Base-by-base conservation (phyloP, 2,888 invertebrate species). In the Sabatieria punctata region DNA sequence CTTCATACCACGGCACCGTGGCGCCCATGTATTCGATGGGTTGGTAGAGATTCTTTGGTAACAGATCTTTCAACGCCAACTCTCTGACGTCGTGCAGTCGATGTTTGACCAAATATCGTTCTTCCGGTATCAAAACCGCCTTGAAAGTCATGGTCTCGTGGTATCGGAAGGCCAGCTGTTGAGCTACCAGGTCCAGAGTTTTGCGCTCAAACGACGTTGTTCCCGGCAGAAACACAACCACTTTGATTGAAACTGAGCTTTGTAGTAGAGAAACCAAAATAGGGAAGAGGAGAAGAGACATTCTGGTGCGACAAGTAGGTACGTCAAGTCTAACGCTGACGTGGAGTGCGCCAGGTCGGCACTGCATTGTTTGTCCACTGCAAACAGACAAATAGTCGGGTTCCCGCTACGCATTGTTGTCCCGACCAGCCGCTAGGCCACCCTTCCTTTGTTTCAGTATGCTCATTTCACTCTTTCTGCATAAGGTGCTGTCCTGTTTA, bases 221-320 rank as follows among this genome's bases (percentile, higher is more conserved):
- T n/a, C 63, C 63, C 33, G 60, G 46, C n/a, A 63, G 52, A 45
- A 60, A 63, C 3, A 63, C 49, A 2, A 63, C 54, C 45, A 63
- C 56, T 40, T 60, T 63, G 11, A 60, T 27, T 19, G 47, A 18
- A n/a, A n/a, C n/a, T n/a, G n/a, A n/a, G n/a, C n/a, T n/a, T n/a
- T n/a, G n/a, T n/a, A n/a, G n/a, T n/a, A n/a, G n/a, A n/a, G n/a
- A n/a, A n/a, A n/a, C n/a, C n/a, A n/a, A n/a, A n/a, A n/a, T n/a
- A n/a, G n/a, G n/a, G n/a, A n/a, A n/a, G n/a, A n/a, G n/a, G n/a
- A n/a, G n/a, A n/a, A n/a, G n/a, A n/a, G n/a, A n/a, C n/a, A n/a
- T n/a, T n/a, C n/a, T n/a, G n/a, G n/a, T n/a, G n/a, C n/a, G n/a
- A n/a, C n/a, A n/a, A n/a, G n/a, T n/a, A n/a, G n/a, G n/a, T n/a